These are phyloP conservation scores for Nudaria mundana DNA, from an alignment of 2,888 invertebrate species.

Conservation along the genomic window DNA sequence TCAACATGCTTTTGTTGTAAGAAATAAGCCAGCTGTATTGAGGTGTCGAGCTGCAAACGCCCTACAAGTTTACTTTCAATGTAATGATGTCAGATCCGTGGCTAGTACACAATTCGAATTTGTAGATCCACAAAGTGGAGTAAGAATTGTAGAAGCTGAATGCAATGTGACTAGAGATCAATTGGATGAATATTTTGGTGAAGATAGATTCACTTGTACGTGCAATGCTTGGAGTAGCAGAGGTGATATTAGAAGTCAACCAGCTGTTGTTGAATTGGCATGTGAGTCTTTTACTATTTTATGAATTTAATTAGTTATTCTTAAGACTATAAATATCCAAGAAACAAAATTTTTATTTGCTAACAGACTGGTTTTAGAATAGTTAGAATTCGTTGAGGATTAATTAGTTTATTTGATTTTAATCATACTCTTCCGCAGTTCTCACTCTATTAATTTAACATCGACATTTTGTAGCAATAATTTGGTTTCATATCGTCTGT, in stretches of 20 bases:
- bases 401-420: too few relatives aligned
- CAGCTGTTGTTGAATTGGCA: slow-evolving; percentile 94
- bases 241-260: slow-evolving; percentile 92
- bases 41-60: slow-evolving; percentile 96
- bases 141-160: slow-evolving; percentile 92
- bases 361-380: too few relatives aligned
- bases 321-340: too few relatives aligned
- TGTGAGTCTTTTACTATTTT: slow-evolving; percentile 87
- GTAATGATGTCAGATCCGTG: slow-evolving; percentile 89
- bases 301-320: too few relatives aligned
- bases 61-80: slow-evolving; percentile 92
- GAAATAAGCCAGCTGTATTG: slow-evolving; percentile 93
- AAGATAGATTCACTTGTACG: slow-evolving; percentile 94
- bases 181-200: slow-evolving; percentile 96
- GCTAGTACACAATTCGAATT: slow-evolving; percentile 89
- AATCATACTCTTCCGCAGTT: slow-evolving; percentile 2
- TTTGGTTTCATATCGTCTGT: slow-evolving; percentile 26
- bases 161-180: slow-evolving; percentile 93
- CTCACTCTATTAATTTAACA: slow-evolving; percentile 6
- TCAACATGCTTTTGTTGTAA: slow-evolving; percentile 93
- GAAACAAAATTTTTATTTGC: too few relatives aligned
- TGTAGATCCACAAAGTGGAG: slow-evolving; percentile 94
- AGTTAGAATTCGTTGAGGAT: too few relatives aligned
- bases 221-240: slow-evolving; percentile 96
- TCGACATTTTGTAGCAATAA: slow-evolving; percentile 26